These are phyloP conservation scores for Leptopterna dolabrata DNA, from an alignment of 2,888 invertebrate species.

Conservation along the genomic window DNA sequence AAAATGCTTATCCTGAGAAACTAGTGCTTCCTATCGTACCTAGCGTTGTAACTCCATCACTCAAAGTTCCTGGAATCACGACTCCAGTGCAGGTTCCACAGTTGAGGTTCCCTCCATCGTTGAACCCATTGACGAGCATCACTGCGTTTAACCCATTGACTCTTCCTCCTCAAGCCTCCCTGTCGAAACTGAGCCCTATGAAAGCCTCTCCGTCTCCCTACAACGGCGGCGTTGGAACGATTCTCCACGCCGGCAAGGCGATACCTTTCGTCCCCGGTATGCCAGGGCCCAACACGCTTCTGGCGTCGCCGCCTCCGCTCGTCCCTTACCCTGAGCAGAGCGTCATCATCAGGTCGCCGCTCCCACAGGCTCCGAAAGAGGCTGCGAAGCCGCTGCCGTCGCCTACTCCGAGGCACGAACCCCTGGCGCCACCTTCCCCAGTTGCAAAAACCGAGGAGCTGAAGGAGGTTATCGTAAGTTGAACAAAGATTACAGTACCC, in stretches of 20 bases:
- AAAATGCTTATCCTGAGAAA: slow-evolving; percentile 69
- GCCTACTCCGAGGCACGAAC: slow-evolving; percentile 23
- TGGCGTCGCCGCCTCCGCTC: slow-evolving; percentile 66
- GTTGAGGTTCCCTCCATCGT: slow-evolving; percentile 56
- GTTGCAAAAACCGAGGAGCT: background rate
- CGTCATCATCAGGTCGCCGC: slow-evolving; percentile 52
- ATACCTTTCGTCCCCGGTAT: slow-evolving; percentile 89
- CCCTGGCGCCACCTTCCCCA: slow-evolving; percentile 12
- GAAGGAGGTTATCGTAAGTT: slow-evolving; percentile 6
- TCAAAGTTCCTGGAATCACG: slow-evolving; percentile 68
- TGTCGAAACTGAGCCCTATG: slow-evolving; percentile 64
- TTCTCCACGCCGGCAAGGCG: slow-evolving; percentile 78
- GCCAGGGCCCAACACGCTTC: slow-evolving; percentile 80
- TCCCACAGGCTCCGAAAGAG: slow-evolving; percentile 13
- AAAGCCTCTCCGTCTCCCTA: slow-evolving; percentile 51
- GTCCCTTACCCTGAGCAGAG: slow-evolving; percentile 30
- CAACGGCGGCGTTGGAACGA: slow-evolving; percentile 73
- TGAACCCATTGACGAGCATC: slow-evolving; percentile 61
- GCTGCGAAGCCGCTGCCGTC: background rate
- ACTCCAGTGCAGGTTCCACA: slow-evolving; percentile 67
- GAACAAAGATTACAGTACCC: background rate
- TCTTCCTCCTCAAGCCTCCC: slow-evolving; percentile 51
- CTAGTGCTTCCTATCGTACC: slow-evolving; percentile 72
- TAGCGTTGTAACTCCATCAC: slow-evolving; percentile 70
- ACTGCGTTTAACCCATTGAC: slow-evolving; percentile 62